Conservation (phyloP, 2,888 invertebrate species). For the Coelopa pilipes region DNA sequence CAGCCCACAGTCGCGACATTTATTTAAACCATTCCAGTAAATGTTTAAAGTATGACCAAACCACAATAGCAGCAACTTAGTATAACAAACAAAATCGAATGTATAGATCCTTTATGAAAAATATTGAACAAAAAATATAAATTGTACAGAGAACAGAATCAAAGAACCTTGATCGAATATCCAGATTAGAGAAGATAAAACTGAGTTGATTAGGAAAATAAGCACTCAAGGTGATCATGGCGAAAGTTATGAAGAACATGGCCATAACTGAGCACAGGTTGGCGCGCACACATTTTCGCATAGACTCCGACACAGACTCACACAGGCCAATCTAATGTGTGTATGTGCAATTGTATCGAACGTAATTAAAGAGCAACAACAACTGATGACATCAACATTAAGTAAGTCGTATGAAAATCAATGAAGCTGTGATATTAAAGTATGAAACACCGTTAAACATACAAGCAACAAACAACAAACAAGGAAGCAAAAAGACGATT, state of each 20-base stretch:
- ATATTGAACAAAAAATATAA: too few relatives aligned
- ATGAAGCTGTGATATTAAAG: conserved; percentile 58
- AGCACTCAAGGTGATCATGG: not conserved
- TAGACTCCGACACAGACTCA: not conserved
- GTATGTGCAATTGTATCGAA: conserved; percentile 17
- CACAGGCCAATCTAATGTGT: too few relatives aligned
- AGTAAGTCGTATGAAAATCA: conserved; percentile 45
- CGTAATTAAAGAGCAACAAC: conserved; percentile 52
- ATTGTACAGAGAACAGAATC: too few relatives aligned
- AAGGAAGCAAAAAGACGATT: conserved; percentile 1
- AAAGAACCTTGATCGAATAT: too few relatives aligned
- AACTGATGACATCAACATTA: conserved; percentile 42
- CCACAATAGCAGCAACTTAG: too few relatives aligned
- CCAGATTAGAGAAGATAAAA: too few relatives aligned
- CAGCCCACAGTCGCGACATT: conserved; percentile 2
- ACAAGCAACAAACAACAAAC: conserved; percentile 32
- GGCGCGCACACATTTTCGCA: conserved; percentile 13
- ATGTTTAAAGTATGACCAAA: not conserved
- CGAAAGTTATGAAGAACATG: not conserved
- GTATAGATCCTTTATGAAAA: not conserved
- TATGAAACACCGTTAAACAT: conserved; percentile 52
- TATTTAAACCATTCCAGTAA: conserved; percentile 21
- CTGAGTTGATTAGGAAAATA: too few relatives aligned
- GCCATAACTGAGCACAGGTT: not conserved
- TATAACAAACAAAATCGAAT: not conserved